Percentiles rank a stretch among this genome's conserved stretches.
These are phyloP conservation scores for Bothrops jararaca DNA, from an alignment of 2,113 vertebrate species.

Conservation along the genomic window DNA sequence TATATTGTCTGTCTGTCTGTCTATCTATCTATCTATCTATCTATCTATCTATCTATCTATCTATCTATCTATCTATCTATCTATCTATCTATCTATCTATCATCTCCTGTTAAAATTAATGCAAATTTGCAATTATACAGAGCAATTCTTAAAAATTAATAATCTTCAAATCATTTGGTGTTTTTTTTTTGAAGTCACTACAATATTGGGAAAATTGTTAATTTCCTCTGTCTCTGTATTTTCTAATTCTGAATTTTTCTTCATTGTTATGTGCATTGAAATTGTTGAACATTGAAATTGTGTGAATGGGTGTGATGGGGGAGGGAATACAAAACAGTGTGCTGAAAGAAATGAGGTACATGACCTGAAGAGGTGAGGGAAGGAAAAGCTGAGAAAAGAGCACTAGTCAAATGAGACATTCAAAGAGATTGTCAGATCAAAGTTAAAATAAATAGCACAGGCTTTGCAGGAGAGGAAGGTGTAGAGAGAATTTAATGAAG, in stretches of 20 bases:
- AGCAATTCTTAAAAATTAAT: neutral
- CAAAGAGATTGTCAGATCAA: slow-evolving; percentile 22
- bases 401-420: slow-evolving; percentile 20
- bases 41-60: accelerated
- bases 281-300: neutral
- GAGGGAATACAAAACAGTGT: slow-evolving; percentile 10
- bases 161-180: neutral
- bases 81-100: no score
- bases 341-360: slow-evolving; percentile 19
- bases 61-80: no score
- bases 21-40: no score
- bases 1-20: no score
- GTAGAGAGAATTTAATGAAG: slow-evolving; percentile 32
- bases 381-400: slow-evolving; percentile 5
- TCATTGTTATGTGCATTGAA: neutral
- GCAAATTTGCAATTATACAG: neutral
- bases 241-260: neutral
- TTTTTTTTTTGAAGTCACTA: neutral
- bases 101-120: neutral
- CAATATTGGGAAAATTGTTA: neutral
- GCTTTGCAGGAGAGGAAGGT: neutral
- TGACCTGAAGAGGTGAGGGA: neutral
- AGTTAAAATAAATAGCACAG: neutral
- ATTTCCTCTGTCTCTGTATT: neutral
- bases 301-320: neutral